Percentiles rank a stretch among this genome's conserved stretches.
phyloP scores from a whole-genome alignment of 1,140 invertebrate species.

The Homarus americanus region DNA sequence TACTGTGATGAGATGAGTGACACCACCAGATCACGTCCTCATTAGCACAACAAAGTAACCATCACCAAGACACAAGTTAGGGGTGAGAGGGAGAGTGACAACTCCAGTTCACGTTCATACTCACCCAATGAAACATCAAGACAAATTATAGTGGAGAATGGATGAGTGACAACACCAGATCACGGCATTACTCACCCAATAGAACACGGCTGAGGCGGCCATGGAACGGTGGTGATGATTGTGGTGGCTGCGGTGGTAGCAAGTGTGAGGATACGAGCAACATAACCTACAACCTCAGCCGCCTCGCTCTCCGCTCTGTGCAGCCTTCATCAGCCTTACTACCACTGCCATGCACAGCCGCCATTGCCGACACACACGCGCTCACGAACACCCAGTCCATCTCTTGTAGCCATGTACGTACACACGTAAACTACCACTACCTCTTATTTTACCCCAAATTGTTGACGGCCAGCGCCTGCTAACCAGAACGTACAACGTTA shows the following conservation, averaged over 20 bases:
- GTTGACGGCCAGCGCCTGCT: background rate
- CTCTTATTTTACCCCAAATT: background rate
- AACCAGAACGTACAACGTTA: background rate
- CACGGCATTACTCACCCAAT: background rate
- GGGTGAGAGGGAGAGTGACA: too few species aligned
- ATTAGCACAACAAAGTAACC: too few species aligned
- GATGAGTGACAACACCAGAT: too few species aligned
- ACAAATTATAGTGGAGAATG: too few species aligned
- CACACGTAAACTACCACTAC: background rate
- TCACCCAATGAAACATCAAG: too few species aligned
- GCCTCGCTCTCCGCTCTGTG: background rate
- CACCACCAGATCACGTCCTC: too few species aligned
- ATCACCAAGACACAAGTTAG: too few species aligned
- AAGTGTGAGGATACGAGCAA: background rate
- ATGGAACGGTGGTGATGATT: background rate
- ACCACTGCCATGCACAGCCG: background rate
- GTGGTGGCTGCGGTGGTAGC: background rate
- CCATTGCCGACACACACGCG: background rate
- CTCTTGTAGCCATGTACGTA: background rate
- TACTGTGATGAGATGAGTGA: too few species aligned
- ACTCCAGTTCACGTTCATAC: too few species aligned
- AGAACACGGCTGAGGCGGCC: background rate
- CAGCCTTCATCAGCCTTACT: background rate
- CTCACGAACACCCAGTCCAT: background rate
- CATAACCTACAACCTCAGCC: background rate